These are phyloP conservation scores for Papilio machaon DNA, from an alignment of 1,140 invertebrate species.

Conservation along the genomic window DNA sequence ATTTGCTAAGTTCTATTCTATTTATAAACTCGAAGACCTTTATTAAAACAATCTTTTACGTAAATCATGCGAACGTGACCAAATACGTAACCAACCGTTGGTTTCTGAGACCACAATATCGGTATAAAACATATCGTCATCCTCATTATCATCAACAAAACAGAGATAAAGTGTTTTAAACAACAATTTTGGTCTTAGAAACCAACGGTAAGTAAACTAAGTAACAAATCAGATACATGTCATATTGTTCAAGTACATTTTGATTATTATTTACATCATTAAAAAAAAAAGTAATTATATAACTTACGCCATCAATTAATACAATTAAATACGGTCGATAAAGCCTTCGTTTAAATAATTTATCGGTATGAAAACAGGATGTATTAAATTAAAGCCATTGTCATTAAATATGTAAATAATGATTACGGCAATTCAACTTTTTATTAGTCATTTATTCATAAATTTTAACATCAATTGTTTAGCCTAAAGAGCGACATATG, in stretches of 20 bases:
- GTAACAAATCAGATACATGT: neutral
- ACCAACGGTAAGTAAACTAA: neutral
- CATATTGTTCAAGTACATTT: neutral
- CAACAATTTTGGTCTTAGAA: too few relatives aligned
- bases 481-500: too few relatives aligned
- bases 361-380: neutral
- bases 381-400: neutral
- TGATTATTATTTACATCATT: conserved; percentile 4
- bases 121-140: too few relatives aligned
- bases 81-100: neutral
- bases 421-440: neutral
- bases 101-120: too few relatives aligned
- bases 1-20: neutral
- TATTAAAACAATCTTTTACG: conserved; percentile 10
- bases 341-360: neutral
- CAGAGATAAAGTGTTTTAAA: too few relatives aligned
- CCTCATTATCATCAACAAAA: too few relatives aligned
- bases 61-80: neutral
- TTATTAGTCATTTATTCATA: too few relatives aligned
- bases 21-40: neutral
- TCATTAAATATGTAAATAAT: neutral
- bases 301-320: neutral
- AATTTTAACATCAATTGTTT: too few relatives aligned
- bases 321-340: neutral
- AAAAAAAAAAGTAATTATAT: conserved; percentile 9